Conservation (phyloP, 1,140 invertebrate species). For the Drosophila cardini region DNA sequence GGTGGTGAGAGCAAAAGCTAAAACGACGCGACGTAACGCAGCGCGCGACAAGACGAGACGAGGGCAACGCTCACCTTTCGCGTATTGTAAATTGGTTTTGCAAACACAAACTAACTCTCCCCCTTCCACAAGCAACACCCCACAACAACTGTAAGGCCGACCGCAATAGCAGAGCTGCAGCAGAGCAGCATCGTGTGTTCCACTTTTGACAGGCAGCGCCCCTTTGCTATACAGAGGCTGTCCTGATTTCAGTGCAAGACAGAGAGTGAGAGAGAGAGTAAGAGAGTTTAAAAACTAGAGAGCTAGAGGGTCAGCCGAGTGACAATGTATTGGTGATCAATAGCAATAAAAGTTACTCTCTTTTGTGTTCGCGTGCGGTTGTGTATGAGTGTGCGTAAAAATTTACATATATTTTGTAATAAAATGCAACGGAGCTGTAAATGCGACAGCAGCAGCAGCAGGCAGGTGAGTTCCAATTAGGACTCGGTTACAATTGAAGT, state of each 20-base stretch:
- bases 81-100: constrained; percentile 73
- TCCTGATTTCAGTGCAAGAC: constrained; percentile 63
- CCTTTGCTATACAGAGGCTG: constrained; percentile 53
- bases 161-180: constrained; percentile 7
- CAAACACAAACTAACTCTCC: constrained; percentile 46
- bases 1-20: constrained; percentile 55
- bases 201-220: constrained; percentile 62
- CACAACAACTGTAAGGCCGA: not conserved
- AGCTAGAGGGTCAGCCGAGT: constrained; percentile 23
- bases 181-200: constrained; percentile 58
- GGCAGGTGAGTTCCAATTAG: constrained; percentile 56
- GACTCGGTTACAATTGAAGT: constrained; percentile 27
- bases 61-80: constrained; percentile 48
- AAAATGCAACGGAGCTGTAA: constrained; percentile 49
- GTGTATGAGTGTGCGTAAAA: constrained; percentile 2
- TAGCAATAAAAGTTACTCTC: constrained; percentile 28
- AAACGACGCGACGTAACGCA: constrained; percentile 39
- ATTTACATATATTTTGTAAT: constrained; percentile 36
- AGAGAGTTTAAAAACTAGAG: constrained; percentile 4
- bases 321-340: constrained; percentile 41
- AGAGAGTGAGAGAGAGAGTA: constrained; percentile 11
- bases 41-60: constrained; percentile 1
- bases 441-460: constrained; percentile 35
- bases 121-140: constrained; percentile 1
- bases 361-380: not conserved